These are phyloP conservation scores for Hormaphis cornu DNA, from an alignment of 1,140 invertebrate species.

Conservation along the genomic window DNA sequence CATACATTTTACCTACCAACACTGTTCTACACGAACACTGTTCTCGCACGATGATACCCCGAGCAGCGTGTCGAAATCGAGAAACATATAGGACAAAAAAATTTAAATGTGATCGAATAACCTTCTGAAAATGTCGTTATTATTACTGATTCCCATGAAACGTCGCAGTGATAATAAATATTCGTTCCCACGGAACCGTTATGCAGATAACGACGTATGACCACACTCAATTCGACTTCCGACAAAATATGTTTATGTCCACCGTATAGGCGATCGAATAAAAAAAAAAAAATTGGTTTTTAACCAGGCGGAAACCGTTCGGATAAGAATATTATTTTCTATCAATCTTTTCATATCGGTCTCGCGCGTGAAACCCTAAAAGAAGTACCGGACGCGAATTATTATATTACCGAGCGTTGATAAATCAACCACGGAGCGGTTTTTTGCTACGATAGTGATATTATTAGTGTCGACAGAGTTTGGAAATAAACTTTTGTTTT, in stretches of 20 bases:
- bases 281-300: background rate
- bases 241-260: conserved; percentile 14
- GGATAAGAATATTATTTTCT: background rate
- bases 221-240: conserved; percentile 5
- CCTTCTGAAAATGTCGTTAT: background rate
- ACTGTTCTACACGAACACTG: too few relatives aligned
- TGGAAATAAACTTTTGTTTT: too few relatives aligned
- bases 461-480: too few relatives aligned
- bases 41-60: too few relatives aligned
- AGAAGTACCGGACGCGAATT: background rate
- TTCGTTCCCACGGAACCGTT: conserved; percentile 5
- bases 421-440: too few relatives aligned
- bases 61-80: too few relatives aligned
- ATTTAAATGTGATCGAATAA: background rate
- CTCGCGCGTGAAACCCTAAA: background rate
- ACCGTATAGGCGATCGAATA: conserved; percentile 2
- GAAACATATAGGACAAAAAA: too few relatives aligned
- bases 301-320: background rate
- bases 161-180: background rate
- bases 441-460: too few relatives aligned
- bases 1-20: too few relatives aligned
- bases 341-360: background rate
- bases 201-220: background rate
- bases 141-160: background rate
- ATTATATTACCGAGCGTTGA: background rate